Evolutionary conservation across 2,113 vertebrate genomes (phyloP).

Genomic region (Epinephelus moara): DNA sequence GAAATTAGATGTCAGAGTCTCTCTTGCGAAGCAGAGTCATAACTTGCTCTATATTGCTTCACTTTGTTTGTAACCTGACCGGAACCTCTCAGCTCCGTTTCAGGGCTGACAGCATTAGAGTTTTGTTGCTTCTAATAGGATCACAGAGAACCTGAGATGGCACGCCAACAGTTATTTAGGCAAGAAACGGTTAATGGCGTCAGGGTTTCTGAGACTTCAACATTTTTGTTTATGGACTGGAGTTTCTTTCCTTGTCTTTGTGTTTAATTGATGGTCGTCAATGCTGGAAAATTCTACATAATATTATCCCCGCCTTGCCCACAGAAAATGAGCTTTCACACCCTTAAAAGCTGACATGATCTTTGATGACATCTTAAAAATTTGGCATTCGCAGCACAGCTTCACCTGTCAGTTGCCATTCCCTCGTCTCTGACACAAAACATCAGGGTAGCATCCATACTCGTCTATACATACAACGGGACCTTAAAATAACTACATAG

Average conservation of each 20-base stretch:
- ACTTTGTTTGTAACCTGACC: slow-evolving; percentile 39
- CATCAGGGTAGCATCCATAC: not conserved
- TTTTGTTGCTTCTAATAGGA: slow-evolving; percentile 65
- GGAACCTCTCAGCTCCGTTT: not conserved
- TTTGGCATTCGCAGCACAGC: slow-evolving; percentile 38
- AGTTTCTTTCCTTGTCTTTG: slow-evolving; percentile 1
- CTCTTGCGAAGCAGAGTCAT: slow-evolving; percentile 58
- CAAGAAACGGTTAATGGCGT: not conserved
- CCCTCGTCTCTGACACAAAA: slow-evolving; percentile 16
- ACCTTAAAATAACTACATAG: too few relatives aligned
- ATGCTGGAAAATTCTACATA: not conserved
- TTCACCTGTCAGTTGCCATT: slow-evolving; percentile 36
- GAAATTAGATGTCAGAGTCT: slow-evolving; percentile 69
- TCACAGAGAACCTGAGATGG: not conserved
- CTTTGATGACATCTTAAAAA: slow-evolving; percentile 48
- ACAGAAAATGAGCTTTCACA: slow-evolving; percentile 10
- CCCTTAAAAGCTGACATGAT: slow-evolving; percentile 32
- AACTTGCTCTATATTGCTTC: slow-evolving; percentile 63
- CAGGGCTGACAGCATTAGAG: slow-evolving; percentile 43
- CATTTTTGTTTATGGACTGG: not conserved
- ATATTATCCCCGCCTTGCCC: not conserved
- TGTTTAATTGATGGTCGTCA: not conserved
- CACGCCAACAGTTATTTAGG: not conserved
- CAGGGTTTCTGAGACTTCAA: not conserved
- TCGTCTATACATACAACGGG: not conserved